Evolutionary conservation across 2,797 vertebrate species (phyloP).

Genomic region (Loris lydekkerianus): DNA sequence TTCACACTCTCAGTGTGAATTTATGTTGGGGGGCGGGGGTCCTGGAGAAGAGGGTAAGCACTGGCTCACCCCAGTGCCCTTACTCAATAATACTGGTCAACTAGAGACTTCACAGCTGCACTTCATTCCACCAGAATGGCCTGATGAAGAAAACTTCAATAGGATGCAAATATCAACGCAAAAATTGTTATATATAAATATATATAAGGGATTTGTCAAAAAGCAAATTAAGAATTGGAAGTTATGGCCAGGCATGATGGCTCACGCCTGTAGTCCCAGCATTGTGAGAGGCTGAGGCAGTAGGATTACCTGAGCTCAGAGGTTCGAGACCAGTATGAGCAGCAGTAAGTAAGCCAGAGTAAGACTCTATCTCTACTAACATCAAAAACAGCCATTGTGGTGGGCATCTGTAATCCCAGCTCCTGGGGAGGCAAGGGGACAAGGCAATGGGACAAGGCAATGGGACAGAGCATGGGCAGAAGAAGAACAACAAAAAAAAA

Average conservation of each 20-base stretch:
- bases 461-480: too few species aligned
- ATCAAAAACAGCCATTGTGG: too few species aligned
- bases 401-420: too few species aligned
- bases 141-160: slow-evolving; percentile 77
- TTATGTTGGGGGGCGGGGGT: neutral
- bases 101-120: slow-evolving; percentile 26
- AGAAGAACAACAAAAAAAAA: too few species aligned
- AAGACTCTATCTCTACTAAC: too few species aligned
- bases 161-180: slow-evolving; percentile 89
- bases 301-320: too few species aligned
- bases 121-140: slow-evolving; percentile 83
- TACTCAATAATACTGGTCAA: slow-evolving; percentile 47
- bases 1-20: slow-evolving; percentile 17
- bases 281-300: too few species aligned
- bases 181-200: slow-evolving; percentile 80
- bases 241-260: slow-evolving; percentile 67
- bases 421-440: too few species aligned
- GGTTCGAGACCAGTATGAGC: too few species aligned
- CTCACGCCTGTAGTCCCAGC: too few species aligned
- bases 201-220: slow-evolving; percentile 85
- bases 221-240: slow-evolving; percentile 78
- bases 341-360: too few species aligned
- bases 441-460: too few species aligned
- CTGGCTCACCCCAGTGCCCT: neutral
- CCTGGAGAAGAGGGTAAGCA: neutral